phyloP scores from a whole-genome alignment of 2,797 vertebrate species.

The Nasua narica region DNA sequence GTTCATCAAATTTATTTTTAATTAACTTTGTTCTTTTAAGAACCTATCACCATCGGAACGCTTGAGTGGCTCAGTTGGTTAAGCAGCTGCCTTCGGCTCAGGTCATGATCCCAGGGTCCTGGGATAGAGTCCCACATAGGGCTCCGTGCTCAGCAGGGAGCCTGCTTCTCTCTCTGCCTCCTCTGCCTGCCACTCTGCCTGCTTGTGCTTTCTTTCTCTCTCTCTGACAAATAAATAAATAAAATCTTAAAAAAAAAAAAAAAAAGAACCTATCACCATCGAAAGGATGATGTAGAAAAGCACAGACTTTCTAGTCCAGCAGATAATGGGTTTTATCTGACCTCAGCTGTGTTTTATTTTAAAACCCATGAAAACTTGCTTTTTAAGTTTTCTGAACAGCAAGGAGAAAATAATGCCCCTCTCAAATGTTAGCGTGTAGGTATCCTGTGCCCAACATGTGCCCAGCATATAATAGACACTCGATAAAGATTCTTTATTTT shows the following conservation, averaged over 20 bases:
- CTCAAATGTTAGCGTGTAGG: background rate
- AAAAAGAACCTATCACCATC: background rate
- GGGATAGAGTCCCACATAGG: no score
- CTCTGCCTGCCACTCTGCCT: no score
- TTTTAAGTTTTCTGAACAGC: conserved; percentile 4
- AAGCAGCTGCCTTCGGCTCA: no score
- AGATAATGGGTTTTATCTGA: background rate
- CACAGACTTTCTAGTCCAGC: background rate
- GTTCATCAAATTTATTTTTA: background rate
- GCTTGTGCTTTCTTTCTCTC: no score
- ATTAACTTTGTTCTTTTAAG: conserved; percentile 9
- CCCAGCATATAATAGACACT: background rate
- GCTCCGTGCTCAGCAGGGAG: no score
- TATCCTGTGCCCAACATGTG: background rate
- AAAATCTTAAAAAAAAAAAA: no score
- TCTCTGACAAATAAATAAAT: no score
- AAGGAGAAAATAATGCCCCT: background rate
- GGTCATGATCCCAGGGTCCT: no score
- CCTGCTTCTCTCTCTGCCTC: no score
- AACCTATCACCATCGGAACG: background rate
- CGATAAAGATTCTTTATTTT: background rate
- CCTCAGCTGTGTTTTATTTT: conserved; percentile 6
- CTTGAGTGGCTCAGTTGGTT: no score
- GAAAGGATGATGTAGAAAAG: background rate
- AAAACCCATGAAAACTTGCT: background rate